These are phyloP conservation scores for Danio tinwini DNA, from an alignment of 2,797 vertebrate species.

Conservation along the genomic window DNA sequence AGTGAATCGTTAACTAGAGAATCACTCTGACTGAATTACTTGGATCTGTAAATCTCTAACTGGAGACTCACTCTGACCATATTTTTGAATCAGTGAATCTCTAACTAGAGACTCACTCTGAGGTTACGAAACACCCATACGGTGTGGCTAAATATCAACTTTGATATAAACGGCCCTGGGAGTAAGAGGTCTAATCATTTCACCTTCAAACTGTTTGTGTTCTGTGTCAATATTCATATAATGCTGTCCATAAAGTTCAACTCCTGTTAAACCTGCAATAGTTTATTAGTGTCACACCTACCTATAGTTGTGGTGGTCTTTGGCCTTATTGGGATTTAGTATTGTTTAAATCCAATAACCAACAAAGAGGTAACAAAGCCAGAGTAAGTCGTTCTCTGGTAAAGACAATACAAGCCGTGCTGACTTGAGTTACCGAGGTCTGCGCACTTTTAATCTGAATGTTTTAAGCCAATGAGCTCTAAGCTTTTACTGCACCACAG, in stretches of 20 bases:
- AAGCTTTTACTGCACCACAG: constrained; percentile 54
- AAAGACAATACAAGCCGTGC: not conserved
- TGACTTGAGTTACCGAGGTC: constrained; percentile 4
- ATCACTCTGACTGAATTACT: no score
- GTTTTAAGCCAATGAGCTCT: constrained; percentile 48
- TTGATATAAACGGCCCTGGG: no score
- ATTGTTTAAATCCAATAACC: constrained; percentile 27
- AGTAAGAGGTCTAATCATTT: no score
- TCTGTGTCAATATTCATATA: no score
- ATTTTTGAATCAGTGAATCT: no score
- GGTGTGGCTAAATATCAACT: no score
- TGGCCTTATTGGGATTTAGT: not conserved
- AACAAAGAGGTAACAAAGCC: constrained; percentile 1
- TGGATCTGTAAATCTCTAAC: no score
- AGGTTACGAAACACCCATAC: no score
- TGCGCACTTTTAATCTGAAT: constrained; percentile 23
- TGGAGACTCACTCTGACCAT: no score
- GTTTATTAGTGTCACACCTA: not conserved
- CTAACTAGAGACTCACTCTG: no score
- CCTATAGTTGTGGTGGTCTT: not conserved
- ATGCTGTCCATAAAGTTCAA: not conserved
- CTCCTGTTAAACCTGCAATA: not conserved
- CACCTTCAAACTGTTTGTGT: no score
- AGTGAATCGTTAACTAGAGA: no score
- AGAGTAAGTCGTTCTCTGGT: not conserved